Conservation (phyloP, 2,888 invertebrate genomes). For the Oscheius sp. region DNA sequence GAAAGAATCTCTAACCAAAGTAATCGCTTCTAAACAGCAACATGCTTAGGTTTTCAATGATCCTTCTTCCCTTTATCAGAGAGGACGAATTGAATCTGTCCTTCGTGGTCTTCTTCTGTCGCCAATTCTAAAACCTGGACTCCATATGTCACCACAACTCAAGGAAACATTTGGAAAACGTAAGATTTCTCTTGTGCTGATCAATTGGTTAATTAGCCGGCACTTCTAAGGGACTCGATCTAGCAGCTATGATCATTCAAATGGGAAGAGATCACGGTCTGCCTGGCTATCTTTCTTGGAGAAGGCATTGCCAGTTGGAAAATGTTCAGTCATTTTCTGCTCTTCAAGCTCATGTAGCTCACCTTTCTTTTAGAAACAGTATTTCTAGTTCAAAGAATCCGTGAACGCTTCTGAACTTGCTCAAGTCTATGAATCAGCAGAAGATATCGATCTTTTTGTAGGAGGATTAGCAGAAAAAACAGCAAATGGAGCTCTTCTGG, state of each 20-base stretch:
- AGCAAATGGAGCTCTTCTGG: constrained; percentile 59
- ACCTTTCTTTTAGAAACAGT: neutral
- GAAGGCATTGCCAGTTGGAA: constrained; percentile 61
- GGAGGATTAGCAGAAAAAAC: constrained; percentile 69
- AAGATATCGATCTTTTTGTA: constrained; percentile 69
- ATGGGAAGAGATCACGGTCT: constrained; percentile 67
- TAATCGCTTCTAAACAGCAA: neutral
- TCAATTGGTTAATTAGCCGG: constrained; percentile 2
- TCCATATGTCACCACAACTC: constrained; percentile 57
- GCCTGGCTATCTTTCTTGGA: constrained; percentile 60
- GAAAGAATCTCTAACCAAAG: constrained; percentile 1
- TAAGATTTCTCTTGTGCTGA: neutral
- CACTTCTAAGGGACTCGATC: constrained; percentile 49
- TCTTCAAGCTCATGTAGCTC: constrained; percentile 34
- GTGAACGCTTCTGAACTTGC: constrained; percentile 32
- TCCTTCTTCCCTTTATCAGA: constrained; percentile 43
- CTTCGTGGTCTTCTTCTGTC: constrained; percentile 58
- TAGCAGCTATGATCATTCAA: constrained; percentile 64
- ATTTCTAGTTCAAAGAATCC: constrained; percentile 34
- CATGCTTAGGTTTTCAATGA: constrained; percentile 44
- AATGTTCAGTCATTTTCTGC: constrained; percentile 40
- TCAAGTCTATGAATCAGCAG: constrained; percentile 47
- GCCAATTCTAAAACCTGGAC: constrained; percentile 56
- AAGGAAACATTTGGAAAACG: constrained; percentile 54
- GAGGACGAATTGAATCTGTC: constrained; percentile 42